Evolutionary conservation across 2,888 invertebrate species (phyloP), one percentile per base, ranked within the genome.

Genomic region (Harpagoxenus sublaevis): DNA sequence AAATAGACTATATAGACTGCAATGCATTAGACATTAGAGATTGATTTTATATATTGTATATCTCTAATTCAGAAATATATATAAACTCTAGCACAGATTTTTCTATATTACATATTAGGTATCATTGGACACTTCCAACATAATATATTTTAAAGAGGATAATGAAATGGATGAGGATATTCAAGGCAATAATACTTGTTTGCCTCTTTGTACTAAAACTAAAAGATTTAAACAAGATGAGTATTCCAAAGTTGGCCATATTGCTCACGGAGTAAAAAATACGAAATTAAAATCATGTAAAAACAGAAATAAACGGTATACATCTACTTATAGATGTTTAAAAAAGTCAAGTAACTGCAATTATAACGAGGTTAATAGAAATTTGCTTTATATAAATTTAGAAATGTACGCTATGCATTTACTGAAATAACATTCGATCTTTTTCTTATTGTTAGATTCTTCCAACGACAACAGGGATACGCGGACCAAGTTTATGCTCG

Each of bases 141-240:
- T 89, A 84, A 88, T 87, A 71, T 90, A 90, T 45, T 60, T 90
- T 28, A 88, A 91, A 60, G 87, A 86, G 9, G 90, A 90, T 10
- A 85, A 82, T 28, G 86, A 91, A 82, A 87, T 87, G 15, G 89
- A 90, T 71, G 75, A 68, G n/a, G 84, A 86, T 77, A n/a, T 48
- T 35, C 85, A 86, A 75, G 60, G 71, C 8, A 78, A 82, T 81
- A 86, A 82, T 51, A 89, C 68, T 63, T 90, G 89, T 77, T 87
- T 92, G 9, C 12, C 68, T 8, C n/a, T 91, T 18, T 63, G 84
- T 6, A 87, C 73, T 73, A 87, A 68, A 74, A 78, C 86, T 1
- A 91, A 92, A 39, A 89, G 65, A 86, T 68, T 74, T 45, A 90
- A 81, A 71, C 89, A 45, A 31, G 28, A 81, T 28, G 48, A 84